Evolutionary conservation across 2,113 vertebrate genomes (phyloP).

Genomic region (Microcebus murinus): DNA sequence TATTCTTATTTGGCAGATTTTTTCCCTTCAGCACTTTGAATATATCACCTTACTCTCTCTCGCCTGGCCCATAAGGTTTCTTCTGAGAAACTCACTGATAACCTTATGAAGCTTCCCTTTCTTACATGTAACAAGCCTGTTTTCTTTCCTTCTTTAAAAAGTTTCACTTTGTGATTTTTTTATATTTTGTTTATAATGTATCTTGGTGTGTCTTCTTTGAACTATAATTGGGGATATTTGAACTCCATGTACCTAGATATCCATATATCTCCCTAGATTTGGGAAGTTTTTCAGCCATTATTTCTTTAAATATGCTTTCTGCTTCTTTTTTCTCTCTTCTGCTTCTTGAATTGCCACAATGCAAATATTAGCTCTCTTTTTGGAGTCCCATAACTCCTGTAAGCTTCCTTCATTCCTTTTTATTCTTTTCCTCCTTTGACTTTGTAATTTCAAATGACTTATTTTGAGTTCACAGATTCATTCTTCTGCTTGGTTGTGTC

Average conservation of each 20-base stretch:
- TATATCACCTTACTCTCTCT: too few species aligned
- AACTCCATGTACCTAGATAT: not conserved
- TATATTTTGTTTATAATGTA: not conserved
- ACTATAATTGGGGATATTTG: not conserved
- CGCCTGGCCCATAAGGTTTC: not conserved
- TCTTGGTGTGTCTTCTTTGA: not conserved
- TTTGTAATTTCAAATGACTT: not conserved
- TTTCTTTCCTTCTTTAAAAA: not conserved
- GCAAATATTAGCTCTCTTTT: not conserved
- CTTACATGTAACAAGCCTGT: not conserved
- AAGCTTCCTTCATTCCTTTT: too few species aligned
- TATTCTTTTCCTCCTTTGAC: not conserved
- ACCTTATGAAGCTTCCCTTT: not conserved
- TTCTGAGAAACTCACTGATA: not conserved
- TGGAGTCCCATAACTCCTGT: not conserved
- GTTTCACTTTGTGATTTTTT: too few species aligned
- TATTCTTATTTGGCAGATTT: not conserved
- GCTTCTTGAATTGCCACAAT: not conserved
- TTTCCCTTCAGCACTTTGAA: too few species aligned
- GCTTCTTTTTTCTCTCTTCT: not conserved
- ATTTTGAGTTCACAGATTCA: not conserved
- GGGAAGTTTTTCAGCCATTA: too few species aligned
- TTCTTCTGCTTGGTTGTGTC: too few species aligned
- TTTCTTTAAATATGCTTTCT: not conserved
- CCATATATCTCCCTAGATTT: too few species aligned